Evolutionary conservation across 2,113 vertebrate genomes (phyloP).

Genomic region (Cinclus mexicanus): DNA sequence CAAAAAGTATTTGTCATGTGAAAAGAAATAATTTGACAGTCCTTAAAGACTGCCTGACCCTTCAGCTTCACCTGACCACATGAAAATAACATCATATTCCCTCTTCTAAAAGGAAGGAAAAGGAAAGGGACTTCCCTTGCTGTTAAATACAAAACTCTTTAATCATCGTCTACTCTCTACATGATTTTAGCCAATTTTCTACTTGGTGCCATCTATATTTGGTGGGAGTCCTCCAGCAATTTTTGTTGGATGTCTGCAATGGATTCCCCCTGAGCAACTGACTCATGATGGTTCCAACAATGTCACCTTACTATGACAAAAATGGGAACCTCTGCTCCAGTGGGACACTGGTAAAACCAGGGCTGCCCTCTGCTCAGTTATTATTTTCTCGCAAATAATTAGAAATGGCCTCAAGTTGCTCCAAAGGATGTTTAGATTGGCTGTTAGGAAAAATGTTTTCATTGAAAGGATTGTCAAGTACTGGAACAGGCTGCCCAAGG

Average conservation of each 20-base stretch:
- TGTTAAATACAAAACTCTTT: background rate
- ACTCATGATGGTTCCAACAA: background rate
- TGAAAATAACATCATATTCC: background rate
- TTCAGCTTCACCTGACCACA: background rate
- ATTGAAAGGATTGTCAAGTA: background rate
- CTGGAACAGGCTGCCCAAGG: rapidly evolving
- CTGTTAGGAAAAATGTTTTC: background rate
- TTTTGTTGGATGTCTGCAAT: background rate
- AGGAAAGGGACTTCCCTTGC: background rate
- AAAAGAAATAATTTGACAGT: background rate
- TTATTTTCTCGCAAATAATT: background rate
- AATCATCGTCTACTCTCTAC: background rate
- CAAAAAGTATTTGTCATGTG: background rate
- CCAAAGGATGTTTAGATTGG: background rate
- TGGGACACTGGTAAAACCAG: background rate
- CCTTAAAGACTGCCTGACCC: background rate
- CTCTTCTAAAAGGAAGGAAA: background rate
- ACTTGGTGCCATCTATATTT: background rate
- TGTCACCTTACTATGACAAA: background rate
- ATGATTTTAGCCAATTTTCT: background rate
- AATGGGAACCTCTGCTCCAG: background rate
- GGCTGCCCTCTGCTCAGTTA: background rate
- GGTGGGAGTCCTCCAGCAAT: background rate
- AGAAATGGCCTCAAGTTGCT: background rate
- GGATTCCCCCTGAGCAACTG: background rate